Base-by-base conservation (phyloP, 2,113 vertebrate genomes). In the Muntiacus muntjak region DNA sequence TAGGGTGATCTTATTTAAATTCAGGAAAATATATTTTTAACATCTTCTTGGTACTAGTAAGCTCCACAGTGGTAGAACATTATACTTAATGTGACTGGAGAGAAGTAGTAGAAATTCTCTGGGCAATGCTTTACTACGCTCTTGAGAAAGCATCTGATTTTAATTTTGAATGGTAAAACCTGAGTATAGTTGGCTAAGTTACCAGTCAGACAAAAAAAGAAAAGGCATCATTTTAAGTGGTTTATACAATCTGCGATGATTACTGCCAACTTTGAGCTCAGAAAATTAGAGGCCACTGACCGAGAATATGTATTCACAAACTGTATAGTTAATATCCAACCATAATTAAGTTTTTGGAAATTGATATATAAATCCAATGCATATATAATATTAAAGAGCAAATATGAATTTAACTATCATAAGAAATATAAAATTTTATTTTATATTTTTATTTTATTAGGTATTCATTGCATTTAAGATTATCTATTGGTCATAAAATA, bases 381-480 rank as follows among this genome's bases (percentile, higher is more conserved):
- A 78, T 47, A 67, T 47, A 26, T 50, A 91, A 26, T 40, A 33
- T 58, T 54, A 89, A 62, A 1, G 1, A 54, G 60, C 28, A 47
- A 82, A 74, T 86, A 50, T n/a, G 19, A 60, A 43, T 95, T 94
- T 30, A 92, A 16, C n/a, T 74, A 58, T 64, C 43, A 83, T 9
- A 62, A 5, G 55, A 17, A 4, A 54, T 92, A 78, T 52, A 7
- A 96, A 96, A 60, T 17, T 83, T 55, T 8, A 67, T 40, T 89
- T 94, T 81, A 36, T 30, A 50, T 47, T 95, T 92, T 84, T 74
- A 94, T 89, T 94, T 93, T 92, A 91, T 87, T 95, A 47, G 23
- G 62, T 96, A 26, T 82, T 96, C 26, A 76, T 81, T 97, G 23
- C 50, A 76, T 84, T 2, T 95, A 92, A 50, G 0, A 57, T 10